Evolutionary conservation across 2,797 vertebrate species (phyloP).

Genomic region (Sciurus carolinensis): DNA sequence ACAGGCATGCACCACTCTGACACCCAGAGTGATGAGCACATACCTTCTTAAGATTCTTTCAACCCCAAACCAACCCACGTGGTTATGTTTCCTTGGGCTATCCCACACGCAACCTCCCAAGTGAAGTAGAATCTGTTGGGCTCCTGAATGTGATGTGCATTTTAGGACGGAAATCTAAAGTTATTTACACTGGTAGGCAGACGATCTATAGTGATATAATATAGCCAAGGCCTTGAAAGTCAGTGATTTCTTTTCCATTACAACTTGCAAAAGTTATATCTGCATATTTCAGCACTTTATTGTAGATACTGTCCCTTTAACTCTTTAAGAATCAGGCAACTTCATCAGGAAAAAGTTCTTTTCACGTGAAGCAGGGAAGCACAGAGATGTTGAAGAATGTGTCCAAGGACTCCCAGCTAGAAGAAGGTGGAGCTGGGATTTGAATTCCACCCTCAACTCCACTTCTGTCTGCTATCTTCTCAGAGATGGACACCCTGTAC

Average conservation of each 20-base stretch:
- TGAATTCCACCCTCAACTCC: background rate
- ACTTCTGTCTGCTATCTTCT: background rate
- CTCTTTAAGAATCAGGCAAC: background rate
- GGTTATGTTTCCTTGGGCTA: background rate
- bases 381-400: background rate
- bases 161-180: background rate
- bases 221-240: constrained; percentile 1
- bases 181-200: constrained; percentile 9
- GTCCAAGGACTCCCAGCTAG: background rate
- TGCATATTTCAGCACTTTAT: background rate
- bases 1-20: background rate
- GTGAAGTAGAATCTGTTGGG: background rate
- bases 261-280: background rate
- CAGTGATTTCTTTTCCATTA: constrained; percentile 13
- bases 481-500: background rate
- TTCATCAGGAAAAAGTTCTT: background rate
- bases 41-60: background rate
- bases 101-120: background rate
- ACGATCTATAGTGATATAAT: background rate
- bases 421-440: background rate
- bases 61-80: background rate
- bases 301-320: background rate
- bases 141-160: background rate
- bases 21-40: rapidly evolving
- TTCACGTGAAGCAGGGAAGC: background rate